phyloP scores from a whole-genome alignment of 2,113 vertebrate genomes.

The Sceloporus undulatus region DNA sequence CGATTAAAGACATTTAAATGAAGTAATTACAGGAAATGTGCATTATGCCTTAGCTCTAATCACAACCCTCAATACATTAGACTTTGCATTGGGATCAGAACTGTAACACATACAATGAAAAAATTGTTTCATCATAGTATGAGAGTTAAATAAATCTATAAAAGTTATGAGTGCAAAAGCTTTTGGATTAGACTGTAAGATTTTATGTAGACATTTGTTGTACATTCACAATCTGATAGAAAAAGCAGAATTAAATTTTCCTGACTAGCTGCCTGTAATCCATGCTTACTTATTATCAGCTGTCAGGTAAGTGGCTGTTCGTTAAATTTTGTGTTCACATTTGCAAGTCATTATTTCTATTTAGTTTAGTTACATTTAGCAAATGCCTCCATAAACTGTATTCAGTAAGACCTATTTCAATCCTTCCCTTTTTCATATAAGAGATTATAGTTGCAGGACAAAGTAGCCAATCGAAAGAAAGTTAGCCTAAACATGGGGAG shows the following conservation, averaged over 20 bases:
- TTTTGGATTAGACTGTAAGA: not conserved
- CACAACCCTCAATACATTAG: no score
- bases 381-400: not conserved
- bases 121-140: no score
- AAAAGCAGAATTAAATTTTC: not conserved
- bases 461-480: not conserved
- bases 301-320: not conserved
- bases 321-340: not conserved
- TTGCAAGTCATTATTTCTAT: not conserved
- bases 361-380: conserved; percentile 22
- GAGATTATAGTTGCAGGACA: not conserved
- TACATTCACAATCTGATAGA: not conserved
- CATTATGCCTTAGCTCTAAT: no score
- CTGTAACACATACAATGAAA: no score
- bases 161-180: not conserved
- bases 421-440: not conserved
- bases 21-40: no score
- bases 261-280: not conserved
- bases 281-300: not conserved
- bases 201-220: not conserved
- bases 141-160: conserved; percentile 22
- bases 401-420: not conserved
- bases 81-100: no score
- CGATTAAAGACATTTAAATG: no score
- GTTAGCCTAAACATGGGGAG: not conserved